Evolutionary conservation across 2,113 vertebrate genomes (phyloP).

Genomic region (Bombycilla garrulus): DNA sequence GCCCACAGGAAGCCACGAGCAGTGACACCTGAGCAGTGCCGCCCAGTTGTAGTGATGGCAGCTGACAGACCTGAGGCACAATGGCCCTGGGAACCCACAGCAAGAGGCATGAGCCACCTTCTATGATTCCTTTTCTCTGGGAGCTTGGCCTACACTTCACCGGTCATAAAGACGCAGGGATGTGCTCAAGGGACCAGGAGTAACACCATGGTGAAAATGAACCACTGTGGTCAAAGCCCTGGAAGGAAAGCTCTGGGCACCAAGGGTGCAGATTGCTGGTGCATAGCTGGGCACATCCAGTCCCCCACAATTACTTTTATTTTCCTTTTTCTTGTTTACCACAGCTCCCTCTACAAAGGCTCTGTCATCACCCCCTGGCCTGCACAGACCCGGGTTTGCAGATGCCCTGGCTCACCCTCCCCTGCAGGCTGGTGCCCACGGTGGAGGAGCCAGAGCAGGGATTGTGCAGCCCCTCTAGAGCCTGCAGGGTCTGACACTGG

Average conservation of each 20-base stretch:
- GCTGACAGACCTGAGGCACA: not conserved
- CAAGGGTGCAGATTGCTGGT: not conserved
- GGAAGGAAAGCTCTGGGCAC: not conserved
- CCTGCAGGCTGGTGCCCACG: not conserved
- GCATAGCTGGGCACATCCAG: not conserved
- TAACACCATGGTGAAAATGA: not conserved
- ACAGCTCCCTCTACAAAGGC: not conserved
- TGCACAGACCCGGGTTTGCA: not conserved
- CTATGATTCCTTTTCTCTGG: rapidly evolving
- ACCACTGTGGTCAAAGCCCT: not conserved
- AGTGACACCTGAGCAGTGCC: not conserved
- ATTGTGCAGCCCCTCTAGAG: not conserved
- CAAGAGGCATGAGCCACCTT: not conserved
- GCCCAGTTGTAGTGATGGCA: not conserved
- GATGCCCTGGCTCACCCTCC: not conserved
- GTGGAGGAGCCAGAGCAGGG: not conserved
- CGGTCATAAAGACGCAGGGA: rapidly evolving
- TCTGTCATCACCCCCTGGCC: not conserved
- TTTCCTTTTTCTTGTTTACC: not conserved
- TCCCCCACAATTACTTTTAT: rapidly evolving
- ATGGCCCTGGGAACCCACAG: rapidly evolving
- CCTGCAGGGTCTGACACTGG: rapidly evolving
- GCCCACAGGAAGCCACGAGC: not conserved
- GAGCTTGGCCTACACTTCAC: not conserved
- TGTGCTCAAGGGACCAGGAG: not conserved